These are phyloP conservation scores for Netelia fuscicornis DNA, from an alignment of 2,888 invertebrate species.

Conservation along the genomic window DNA sequence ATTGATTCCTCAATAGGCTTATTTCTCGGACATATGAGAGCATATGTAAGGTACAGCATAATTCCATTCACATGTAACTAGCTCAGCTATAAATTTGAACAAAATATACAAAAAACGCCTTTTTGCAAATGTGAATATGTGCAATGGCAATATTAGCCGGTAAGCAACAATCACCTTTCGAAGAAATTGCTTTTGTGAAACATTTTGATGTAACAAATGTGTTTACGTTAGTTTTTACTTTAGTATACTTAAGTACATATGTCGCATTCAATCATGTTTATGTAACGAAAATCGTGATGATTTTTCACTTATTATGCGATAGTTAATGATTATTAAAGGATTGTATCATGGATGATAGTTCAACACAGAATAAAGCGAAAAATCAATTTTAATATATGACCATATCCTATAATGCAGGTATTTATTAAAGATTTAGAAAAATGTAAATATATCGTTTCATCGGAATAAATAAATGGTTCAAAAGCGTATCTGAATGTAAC, in stretches of 20 bases:
- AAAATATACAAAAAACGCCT: constrained; percentile 26
- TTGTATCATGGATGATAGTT: not conserved
- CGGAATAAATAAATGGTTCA: constrained; percentile 39
- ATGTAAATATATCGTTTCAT: constrained; percentile 58
- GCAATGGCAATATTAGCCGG: constrained; percentile 7
- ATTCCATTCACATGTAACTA: too few relatives aligned
- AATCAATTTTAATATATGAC: constrained; percentile 14
- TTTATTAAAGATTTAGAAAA: constrained; percentile 58
- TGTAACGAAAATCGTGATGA: not conserved
- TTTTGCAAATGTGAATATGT: not conserved
- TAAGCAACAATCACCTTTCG: constrained; percentile 24
- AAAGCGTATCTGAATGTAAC: not conserved
- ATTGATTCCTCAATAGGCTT: not conserved
- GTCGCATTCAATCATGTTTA: not conserved
- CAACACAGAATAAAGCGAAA: constrained; percentile 58
- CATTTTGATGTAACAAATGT: not conserved
- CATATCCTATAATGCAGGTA: constrained; percentile 3
- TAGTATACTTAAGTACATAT: not conserved
- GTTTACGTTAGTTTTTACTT: not conserved
- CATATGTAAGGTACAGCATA: too few relatives aligned
- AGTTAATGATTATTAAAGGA: not conserved
- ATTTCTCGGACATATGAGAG: not conserved
- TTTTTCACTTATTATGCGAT: constrained; percentile 13
- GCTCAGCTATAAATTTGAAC: not conserved
- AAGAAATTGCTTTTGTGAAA: constrained; percentile 2